Evolutionary conservation across 1,140 invertebrate species (phyloP).

Genomic region (Heliothis virescens): DNA sequence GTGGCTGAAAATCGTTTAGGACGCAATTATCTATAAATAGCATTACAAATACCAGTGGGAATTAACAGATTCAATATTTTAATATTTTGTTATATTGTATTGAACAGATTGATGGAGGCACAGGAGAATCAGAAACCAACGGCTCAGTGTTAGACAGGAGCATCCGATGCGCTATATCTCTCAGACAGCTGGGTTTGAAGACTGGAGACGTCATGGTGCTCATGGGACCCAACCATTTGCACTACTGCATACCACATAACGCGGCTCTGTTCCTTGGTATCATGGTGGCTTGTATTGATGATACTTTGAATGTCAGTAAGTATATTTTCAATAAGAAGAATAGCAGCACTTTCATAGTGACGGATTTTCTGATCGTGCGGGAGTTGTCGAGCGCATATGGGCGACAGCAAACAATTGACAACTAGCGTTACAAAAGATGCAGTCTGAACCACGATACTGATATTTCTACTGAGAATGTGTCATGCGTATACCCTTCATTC

Average conservation of each 20-base stretch:
- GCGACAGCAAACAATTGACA: too few species aligned
- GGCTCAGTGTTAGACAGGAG: conserved; percentile 68
- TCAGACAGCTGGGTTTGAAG: conserved; percentile 75
- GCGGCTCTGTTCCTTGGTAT: conserved; percentile 68
- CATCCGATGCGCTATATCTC: conserved; percentile 62
- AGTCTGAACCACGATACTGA: too few species aligned
- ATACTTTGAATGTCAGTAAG: conserved; percentile 64
- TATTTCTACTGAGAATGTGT: too few species aligned
- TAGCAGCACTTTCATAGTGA: too few species aligned
- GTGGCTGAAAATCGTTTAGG: too few species aligned
- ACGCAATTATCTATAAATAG: too few species aligned
- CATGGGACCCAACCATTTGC: conserved; percentile 69
- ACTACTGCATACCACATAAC: conserved; percentile 78
- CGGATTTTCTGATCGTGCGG: too few species aligned
- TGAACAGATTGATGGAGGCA: conserved; percentile 81
- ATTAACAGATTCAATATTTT: too few species aligned
- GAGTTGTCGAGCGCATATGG: too few species aligned
- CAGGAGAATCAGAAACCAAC: conserved; percentile 77
- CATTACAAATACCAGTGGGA: too few species aligned
- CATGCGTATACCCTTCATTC: too few species aligned
- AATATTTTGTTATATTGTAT: not conserved
- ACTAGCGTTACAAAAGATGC: too few species aligned
- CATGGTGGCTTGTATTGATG: conserved; percentile 61
- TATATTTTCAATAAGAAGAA: conserved; percentile 23
- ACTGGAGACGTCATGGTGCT: conserved; percentile 78